Evolutionary conservation across 2,113 vertebrate species (phyloP).

Genomic region (Saccopteryx bilineata): DNA sequence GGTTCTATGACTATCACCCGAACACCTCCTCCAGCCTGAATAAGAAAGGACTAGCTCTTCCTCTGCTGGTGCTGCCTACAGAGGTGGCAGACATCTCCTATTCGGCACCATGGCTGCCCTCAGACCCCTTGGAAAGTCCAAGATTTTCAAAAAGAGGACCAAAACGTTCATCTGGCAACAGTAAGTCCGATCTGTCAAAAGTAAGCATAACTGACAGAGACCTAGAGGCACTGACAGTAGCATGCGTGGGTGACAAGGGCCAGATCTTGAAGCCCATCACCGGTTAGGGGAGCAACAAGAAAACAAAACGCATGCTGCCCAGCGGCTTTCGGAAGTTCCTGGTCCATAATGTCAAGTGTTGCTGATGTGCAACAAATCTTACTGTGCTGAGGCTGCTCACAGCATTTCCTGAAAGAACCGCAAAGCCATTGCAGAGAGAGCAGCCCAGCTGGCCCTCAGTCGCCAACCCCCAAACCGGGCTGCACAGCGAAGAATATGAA

Average conservation of each 20-base stretch:
- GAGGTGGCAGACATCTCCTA: not conserved
- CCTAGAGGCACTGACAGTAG: not conserved
- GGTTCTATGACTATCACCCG: slow-evolving; percentile 65
- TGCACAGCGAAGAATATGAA: not conserved
- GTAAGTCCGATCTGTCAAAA: not conserved
- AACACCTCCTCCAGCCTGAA: slow-evolving; percentile 52
- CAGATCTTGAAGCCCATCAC: not conserved
- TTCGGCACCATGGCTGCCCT: not conserved
- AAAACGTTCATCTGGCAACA: not conserved
- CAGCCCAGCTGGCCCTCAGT: not conserved
- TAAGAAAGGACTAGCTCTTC: slow-evolving; percentile 1
- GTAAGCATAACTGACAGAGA: not conserved
- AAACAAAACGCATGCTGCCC: not conserved
- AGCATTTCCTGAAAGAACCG: not conserved
- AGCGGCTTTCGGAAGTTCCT: not conserved
- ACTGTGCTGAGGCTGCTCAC: not conserved
- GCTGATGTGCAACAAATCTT: not conserved
- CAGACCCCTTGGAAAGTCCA: not conserved
- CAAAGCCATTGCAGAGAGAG: not conserved
- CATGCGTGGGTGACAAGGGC: not conserved
- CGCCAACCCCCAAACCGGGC: not conserved
- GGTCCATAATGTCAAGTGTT: not conserved
- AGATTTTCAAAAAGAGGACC: not conserved
- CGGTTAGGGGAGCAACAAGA: not conserved
- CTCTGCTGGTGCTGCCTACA: not conserved